These are phyloP conservation scores for Scartelaos histophorus DNA, from an alignment of 2,113 vertebrate genomes.

Conservation along the genomic window DNA sequence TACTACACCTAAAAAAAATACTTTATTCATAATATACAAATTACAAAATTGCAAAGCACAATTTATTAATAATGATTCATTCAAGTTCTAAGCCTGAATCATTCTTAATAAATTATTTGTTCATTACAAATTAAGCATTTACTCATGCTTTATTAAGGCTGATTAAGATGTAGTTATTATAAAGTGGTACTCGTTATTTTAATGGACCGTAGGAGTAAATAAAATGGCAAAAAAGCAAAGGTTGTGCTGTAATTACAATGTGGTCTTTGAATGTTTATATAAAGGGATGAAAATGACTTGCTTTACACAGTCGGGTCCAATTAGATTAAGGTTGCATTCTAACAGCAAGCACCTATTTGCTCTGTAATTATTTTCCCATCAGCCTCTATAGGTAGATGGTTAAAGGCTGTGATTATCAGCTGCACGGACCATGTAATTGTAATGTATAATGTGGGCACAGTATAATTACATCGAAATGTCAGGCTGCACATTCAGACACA, in stretches of 20 bases:
- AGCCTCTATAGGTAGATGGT: not conserved
- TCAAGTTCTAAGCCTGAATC: too few relatives aligned
- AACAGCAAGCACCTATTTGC: not conserved
- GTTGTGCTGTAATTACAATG: not conserved
- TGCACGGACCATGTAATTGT: slow-evolving; percentile 26
- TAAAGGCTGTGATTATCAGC: slow-evolving; percentile 12
- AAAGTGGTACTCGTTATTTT: not conserved
- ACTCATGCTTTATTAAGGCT: too few relatives aligned
- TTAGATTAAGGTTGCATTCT: not conserved
- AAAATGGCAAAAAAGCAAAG: not conserved
- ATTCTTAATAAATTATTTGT: too few relatives aligned
- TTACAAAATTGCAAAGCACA: too few relatives aligned
- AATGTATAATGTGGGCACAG: slow-evolving; percentile 12
- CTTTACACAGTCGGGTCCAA: not conserved
- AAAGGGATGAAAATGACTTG: not conserved
- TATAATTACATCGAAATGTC: slow-evolving; percentile 41
- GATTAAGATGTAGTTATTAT: too few relatives aligned
- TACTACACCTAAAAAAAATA: too few relatives aligned
- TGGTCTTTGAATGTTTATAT: not conserved
- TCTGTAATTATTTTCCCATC: slow-evolving; percentile 1
- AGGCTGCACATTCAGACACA: slow-evolving; percentile 14
- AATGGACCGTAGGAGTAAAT: not conserved
- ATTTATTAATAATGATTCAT: too few relatives aligned
- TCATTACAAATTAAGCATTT: too few relatives aligned
- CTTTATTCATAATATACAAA: too few relatives aligned